These are phyloP conservation scores for Pachyramphus minor DNA, from an alignment of 2,113 vertebrate species.

Conservation along the genomic window DNA sequence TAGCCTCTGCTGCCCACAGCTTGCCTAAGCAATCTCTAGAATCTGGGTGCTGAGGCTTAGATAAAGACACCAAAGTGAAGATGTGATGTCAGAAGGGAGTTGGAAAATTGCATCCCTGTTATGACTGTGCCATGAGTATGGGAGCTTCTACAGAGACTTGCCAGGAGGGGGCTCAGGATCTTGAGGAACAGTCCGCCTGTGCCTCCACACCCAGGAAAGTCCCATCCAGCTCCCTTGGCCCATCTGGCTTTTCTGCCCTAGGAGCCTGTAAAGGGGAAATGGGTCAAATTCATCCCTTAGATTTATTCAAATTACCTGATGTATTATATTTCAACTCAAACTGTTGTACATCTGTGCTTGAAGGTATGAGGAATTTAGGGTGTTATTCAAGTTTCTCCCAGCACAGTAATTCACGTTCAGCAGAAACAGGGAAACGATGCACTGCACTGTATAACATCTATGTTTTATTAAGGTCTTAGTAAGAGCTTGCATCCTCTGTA, in stretches of 20 bases:
- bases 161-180: not conserved
- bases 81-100: not conserved
- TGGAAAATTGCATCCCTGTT: not conserved
- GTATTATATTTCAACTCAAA: not conserved
- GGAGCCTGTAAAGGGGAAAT: not conserved
- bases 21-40: not conserved
- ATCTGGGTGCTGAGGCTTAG: not conserved
- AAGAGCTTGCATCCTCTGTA: not conserved
- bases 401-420: not conserved
- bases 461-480: not conserved
- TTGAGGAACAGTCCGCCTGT: not conserved
- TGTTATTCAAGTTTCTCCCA: not conserved
- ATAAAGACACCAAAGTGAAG: not conserved
- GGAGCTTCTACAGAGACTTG: not conserved
- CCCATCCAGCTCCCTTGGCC: not conserved
- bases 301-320: not conserved
- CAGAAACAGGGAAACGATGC: not conserved
- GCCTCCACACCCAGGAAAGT: not conserved
- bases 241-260: not conserved
- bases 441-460: not conserved
- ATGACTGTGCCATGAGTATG: accelerated
- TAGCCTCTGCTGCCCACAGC: not conserved
- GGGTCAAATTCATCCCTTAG: not conserved
- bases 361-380: not conserved
- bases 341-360: not conserved